A percentile compares a stretch with the other conserved stretches of the same genome.
Conservation (phyloP, 2,113 vertebrate genomes). For the Callopanchax toddi region DNA sequence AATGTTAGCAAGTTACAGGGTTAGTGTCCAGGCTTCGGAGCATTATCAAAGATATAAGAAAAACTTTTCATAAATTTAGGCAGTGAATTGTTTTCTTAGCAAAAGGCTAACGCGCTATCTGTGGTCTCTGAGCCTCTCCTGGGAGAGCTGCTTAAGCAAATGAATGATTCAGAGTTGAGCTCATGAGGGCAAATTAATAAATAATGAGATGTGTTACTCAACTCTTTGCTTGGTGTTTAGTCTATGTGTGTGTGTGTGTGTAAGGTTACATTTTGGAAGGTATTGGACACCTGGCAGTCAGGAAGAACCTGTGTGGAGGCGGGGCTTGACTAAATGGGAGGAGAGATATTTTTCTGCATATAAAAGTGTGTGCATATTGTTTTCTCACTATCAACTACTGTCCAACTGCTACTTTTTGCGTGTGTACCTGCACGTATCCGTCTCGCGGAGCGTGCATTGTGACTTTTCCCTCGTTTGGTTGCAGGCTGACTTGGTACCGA, state of each 20-base stretch:
- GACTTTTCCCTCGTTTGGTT: constrained; percentile 81
- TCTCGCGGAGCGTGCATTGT: constrained; percentile 73
- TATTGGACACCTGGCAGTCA: constrained; percentile 86
- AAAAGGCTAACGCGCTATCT: constrained; percentile 50
- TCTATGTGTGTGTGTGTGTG: constrained; percentile 42
- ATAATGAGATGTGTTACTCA: constrained; percentile 92
- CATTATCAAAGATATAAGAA: constrained; percentile 42
- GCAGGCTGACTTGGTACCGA: constrained; percentile 80
- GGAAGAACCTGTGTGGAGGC: constrained; percentile 33
- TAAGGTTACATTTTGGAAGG: constrained; percentile 83
- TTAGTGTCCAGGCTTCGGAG: constrained; percentile 33
- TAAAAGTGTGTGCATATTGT: constrained; percentile 1
- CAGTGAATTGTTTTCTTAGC: constrained; percentile 50
- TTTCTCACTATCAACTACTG: too few relatives aligned
- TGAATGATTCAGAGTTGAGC: constrained; percentile 93
- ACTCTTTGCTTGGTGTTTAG: constrained; percentile 70
- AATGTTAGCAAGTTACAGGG: constrained; percentile 32
- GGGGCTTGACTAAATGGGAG: constrained; percentile 46
- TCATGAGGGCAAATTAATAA: constrained; percentile 90
- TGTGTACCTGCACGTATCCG: constrained; percentile 63
- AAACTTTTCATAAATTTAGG: constrained; percentile 18
- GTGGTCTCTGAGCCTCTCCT: constrained; percentile 40
- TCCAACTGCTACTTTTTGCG: too few relatives aligned
- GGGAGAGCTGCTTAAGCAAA: constrained; percentile 77
- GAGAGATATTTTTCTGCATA: constrained; percentile 8